These are phyloP conservation scores for Gymnocypris eckloni DNA, from an alignment of 2,797 vertebrate species.

Conservation along the genomic window DNA sequence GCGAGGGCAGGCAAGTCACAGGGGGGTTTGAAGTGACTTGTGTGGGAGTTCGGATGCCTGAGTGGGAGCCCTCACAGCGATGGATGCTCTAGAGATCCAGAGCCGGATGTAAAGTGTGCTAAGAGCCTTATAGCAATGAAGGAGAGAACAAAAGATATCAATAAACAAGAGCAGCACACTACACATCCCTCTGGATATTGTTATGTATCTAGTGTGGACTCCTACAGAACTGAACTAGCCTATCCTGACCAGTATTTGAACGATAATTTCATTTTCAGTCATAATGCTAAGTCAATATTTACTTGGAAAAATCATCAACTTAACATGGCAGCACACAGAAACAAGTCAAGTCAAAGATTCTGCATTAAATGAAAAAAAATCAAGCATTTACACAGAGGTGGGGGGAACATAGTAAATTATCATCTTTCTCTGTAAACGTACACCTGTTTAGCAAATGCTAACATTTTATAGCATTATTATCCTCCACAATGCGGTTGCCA, in stretches of 20 bases:
- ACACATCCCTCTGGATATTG: conserved; percentile 3
- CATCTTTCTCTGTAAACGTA: background rate
- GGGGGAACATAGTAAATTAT: background rate
- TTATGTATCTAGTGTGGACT: background rate
- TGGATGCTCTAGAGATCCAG: conserved; percentile 18
- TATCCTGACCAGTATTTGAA: background rate
- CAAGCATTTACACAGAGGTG: background rate
- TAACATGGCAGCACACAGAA: background rate
- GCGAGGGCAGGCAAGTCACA: conserved; percentile 18
- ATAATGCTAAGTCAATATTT: background rate
- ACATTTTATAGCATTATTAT: background rate
- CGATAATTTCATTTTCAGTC: background rate
- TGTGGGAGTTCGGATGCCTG: conserved; percentile 21
- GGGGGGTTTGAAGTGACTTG: conserved; percentile 24
- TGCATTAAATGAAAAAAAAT: background rate
- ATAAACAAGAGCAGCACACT: conserved; percentile 25
- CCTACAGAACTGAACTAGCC: background rate
- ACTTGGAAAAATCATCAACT: background rate
- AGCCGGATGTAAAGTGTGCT: conserved; percentile 18
- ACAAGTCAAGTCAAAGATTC: background rate
- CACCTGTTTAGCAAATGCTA: background rate
- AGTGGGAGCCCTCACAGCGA: background rate
- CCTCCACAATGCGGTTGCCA: background rate
- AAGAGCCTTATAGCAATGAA: conserved; percentile 9
- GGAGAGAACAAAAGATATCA: conserved; percentile 24